Evolutionary conservation across 2,888 invertebrate species (phyloP).

Genomic region (Eristalis arbustorum): DNA sequence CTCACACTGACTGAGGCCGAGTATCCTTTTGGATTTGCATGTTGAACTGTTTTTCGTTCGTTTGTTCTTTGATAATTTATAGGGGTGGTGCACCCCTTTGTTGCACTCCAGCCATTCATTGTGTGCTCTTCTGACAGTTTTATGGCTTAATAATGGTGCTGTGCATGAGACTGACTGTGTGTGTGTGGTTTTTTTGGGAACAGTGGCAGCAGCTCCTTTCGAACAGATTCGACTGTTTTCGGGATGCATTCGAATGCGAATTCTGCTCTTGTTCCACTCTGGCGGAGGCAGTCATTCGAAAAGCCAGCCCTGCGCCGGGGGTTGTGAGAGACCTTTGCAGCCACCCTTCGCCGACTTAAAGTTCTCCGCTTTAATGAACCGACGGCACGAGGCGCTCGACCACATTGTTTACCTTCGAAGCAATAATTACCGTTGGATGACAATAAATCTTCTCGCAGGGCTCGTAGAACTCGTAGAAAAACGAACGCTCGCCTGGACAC

Average conservation of each 20-base stretch:
- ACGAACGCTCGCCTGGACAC: neutral
- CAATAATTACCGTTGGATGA: constrained; percentile 53
- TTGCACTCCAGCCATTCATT: constrained; percentile 64
- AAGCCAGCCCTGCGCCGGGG: neutral
- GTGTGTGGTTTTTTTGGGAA: neutral
- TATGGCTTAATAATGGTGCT: constrained; percentile 68
- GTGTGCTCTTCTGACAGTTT: constrained; percentile 66
- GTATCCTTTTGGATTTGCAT: constrained; percentile 61
- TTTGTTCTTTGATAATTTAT: constrained; percentile 53
- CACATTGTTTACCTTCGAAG: constrained; percentile 32
- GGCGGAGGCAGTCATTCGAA: constrained; percentile 23
- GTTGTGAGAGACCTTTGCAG: neutral
- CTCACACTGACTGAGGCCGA: constrained; percentile 35
- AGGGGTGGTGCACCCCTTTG: constrained; percentile 67
- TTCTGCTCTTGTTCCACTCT: neutral
- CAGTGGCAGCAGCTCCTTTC: constrained; percentile 1
- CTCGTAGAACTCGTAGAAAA: constrained; percentile 1
- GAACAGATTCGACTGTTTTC: constrained; percentile 7
- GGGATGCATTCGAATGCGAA: constrained; percentile 47
- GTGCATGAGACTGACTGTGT: too few relatives aligned
- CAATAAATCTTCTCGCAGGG: constrained; percentile 58
- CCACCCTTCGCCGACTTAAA: constrained; percentile 26
- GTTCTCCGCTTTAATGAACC: constrained; percentile 54
- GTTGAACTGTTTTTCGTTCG: constrained; percentile 29
- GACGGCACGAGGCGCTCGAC: constrained; percentile 39